Percentiles rank a stretch among this genome's conserved stretches.
phyloP scores from a whole-genome alignment of 2,797 vertebrate genomes.

The Manis javanica region DNA sequence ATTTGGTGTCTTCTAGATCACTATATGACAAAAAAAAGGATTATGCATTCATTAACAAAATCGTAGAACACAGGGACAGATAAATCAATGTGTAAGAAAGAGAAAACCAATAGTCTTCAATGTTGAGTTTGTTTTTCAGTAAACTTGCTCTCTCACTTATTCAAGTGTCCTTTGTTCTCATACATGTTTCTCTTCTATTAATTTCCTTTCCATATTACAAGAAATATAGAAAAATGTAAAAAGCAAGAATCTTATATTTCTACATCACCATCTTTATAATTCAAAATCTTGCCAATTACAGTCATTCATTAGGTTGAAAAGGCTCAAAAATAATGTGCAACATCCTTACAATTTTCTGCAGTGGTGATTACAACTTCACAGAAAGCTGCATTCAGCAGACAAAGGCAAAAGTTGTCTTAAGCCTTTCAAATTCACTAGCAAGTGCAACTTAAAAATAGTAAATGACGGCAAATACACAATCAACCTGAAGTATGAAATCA shows the following conservation, averaged over 20 bases:
- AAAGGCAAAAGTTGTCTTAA: neutral
- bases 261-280: neutral
- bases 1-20: neutral
- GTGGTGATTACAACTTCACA: neutral
- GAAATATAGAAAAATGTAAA: neutral
- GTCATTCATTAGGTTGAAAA: slow-evolving; percentile 31
- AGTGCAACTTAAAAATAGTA: neutral
- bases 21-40: neutral
- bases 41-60: neutral
- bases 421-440: slow-evolving; percentile 17
- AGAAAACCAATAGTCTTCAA: neutral
- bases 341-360: slow-evolving; percentile 44
- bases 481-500: neutral
- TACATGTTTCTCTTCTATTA: neutral
- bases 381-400: slow-evolving; percentile 23
- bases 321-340: slow-evolving; percentile 43
- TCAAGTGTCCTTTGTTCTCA: slow-evolving; percentile 1
- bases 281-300: slow-evolving; percentile 2
- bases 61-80: neutral
- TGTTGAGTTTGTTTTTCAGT: slow-evolving; percentile 42
- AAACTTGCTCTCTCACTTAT: neutral
- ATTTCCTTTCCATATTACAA: neutral
- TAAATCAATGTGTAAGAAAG: neutral
- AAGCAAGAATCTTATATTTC: neutral
- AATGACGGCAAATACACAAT: neutral